A percentile compares a stretch with the other conserved stretches of the same genome.
phyloP scores from a whole-genome alignment of 2,888 invertebrate species.

The Actias luna region DNA sequence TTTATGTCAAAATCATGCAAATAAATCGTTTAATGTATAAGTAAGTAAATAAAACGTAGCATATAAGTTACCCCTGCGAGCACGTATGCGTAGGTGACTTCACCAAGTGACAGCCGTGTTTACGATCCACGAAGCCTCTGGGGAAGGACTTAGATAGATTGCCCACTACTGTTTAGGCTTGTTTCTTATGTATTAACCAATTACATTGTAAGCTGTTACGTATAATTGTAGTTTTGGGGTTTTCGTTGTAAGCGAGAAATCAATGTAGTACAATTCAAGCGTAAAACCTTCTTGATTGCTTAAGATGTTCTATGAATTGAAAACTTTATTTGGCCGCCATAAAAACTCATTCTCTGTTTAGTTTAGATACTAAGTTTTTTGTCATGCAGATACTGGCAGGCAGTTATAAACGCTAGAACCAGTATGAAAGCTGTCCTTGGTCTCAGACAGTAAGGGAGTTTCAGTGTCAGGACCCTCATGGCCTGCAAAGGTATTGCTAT shows the following conservation, averaged over 20 bases:
- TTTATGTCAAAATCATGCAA: neutral
- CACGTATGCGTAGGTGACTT: slow-evolving; percentile 38
- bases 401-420: too few relatives aligned
- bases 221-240: slow-evolving; percentile 18
- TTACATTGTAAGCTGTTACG: slow-evolving; percentile 31
- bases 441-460: too few relatives aligned
- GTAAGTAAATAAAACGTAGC: slow-evolving; percentile 14
- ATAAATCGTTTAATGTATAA: neutral
- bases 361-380: too few relatives aligned
- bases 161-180: slow-evolving; percentile 44
- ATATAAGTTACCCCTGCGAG: slow-evolving; percentile 27
- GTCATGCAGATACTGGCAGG: too few relatives aligned
- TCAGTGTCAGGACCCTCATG: too few relatives aligned
- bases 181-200: slow-evolving; percentile 46
- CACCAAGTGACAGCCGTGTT: slow-evolving; percentile 45
- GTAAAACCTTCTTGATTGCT: too few relatives aligned
- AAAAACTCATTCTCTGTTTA: too few relatives aligned
- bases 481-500: too few relatives aligned
- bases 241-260: neutral
- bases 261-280: neutral
- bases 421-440: too few relatives aligned
- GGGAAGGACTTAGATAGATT: slow-evolving; percentile 58
- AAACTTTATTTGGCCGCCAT: too few relatives aligned
- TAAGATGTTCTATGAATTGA: neutral
- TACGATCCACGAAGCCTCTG: slow-evolving; percentile 47